phyloP scores from a whole-genome alignment of 1,140 invertebrate species.

The Drosophila arawakana region DNA sequence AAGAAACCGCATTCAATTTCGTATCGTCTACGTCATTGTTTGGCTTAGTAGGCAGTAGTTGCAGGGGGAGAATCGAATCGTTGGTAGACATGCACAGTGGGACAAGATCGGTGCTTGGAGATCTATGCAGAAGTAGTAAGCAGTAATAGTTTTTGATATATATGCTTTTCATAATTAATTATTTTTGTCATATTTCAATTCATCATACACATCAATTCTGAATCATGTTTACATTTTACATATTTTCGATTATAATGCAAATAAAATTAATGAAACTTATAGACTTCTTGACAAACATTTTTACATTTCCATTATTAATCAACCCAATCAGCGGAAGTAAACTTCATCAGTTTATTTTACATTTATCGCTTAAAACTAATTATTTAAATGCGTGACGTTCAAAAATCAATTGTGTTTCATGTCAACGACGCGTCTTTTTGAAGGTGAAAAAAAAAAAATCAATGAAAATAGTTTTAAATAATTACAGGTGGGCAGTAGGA shows the following conservation, averaged over 20 bases:
- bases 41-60: not conserved
- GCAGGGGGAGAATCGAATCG: not conserved
- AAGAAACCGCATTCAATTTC: conserved; percentile 9
- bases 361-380: conserved; percentile 1
- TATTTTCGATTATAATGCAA: too few relatives aligned
- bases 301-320: conserved; percentile 1
- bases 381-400: conserved; percentile 20
- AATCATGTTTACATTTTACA: too few relatives aligned
- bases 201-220: too few relatives aligned
- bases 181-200: too few relatives aligned
- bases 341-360: not conserved
- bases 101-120: not conserved
- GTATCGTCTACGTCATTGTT: not conserved
- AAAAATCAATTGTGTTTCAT: conserved; percentile 32
- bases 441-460: conserved; percentile 36
- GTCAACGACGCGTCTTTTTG: conserved; percentile 41
- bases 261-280: too few relatives aligned
- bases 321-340: conserved; percentile 31
- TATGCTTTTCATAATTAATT: too few relatives aligned
- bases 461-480: conserved; percentile 46
- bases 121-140: too few relatives aligned
- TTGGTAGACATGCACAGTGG: not conserved
- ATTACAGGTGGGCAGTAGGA: conserved; percentile 46
- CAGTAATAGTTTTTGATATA: too few relatives aligned
- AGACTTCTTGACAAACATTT: not conserved